Base-by-base conservation (phyloP, 1,140 invertebrate species). In the Drosophila orena region DNA sequence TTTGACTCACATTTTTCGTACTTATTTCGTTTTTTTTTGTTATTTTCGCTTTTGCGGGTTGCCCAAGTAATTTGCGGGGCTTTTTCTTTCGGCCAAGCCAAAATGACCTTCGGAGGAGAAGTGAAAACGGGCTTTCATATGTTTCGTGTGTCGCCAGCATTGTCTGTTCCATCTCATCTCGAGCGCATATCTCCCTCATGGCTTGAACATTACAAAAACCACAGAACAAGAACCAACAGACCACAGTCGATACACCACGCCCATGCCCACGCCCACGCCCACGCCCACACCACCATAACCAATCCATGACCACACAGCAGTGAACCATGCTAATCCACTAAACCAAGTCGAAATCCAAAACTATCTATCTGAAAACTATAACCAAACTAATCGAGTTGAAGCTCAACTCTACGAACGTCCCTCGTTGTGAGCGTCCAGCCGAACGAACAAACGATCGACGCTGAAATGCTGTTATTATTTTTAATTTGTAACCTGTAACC, bases 401-500 rank as follows among this genome's bases (percentile, higher is more conserved):
- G 42, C 40, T 10, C 24, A 70, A 69, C 50, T 37, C 43, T 27
- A 69, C 54, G 22, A 52, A 37, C 53, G 42, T 42, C 49, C 38
- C 60, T 77, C 34, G 56, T 60, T 65, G 56, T 60, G 54, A 62
- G 49, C 57, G 66, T 44, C 43, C 56, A 46, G 69, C 54, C 62
- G 65, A 64, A 61, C 55, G 55, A 69, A 71, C 42, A 65, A 77
- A 47, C 64, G 56, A 53, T 64, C 53, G 68, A 38, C 38, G 24
- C 66, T 38, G 55, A 64, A 74, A 57, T 64, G 78, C 80, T 91
- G 89, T 91, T 86, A 91, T 91, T 91, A 91, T 89, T 91, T 91
- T 89, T 81, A 80, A 91, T 90, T 83, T 70, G 52, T 79, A 88
- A 81, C 78, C 85, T 70, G 52, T 79, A 88, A 81, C 78, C 85